Base-by-base conservation (phyloP, 2,888 invertebrate genomes). In the Rhagonycha lutea region DNA sequence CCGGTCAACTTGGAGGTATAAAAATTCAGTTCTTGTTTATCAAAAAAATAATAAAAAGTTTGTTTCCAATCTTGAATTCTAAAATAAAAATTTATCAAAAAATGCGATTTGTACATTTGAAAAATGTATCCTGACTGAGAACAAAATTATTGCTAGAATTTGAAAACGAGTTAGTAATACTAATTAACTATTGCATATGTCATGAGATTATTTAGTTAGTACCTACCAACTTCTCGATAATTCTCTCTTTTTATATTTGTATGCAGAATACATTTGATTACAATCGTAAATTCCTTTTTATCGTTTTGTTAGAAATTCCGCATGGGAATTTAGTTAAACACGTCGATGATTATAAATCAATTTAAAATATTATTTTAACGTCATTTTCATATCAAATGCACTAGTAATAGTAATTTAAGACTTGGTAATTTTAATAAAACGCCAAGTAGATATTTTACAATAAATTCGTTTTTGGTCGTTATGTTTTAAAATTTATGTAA, bases 251-350 rank as follows among this genome's bases (percentile, higher is more conserved):
- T 9, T 32, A 26, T 29, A 26, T 72, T 72, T 72, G 61, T 72
- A 72, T 72, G 72, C 72, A 29, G 68, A 29, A 24, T 68, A 61
- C 72, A 72, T 72, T 65, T 68, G 72, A 18, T 60, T 47, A 62
- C 60, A 60, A 18, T 68, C 72, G 72, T 72, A 68, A 62, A 68
- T 61, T 47, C 68, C 68, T 29, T 72, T 72, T 72, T 72, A 68
- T 68, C 60, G 72, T 61, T 72, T 68, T 68, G 61, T 61, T 26
- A 29, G 68, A 72, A 72, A 67, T 63, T 72, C 24, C 65, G 14
- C 32, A 24, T 47, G 63, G 23, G 47, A 72, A 23, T 23, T 32
- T 24, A 32, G 12, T 65, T 23, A 9, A 63, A 67, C 24, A 24
- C 60, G 14, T 14, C 61, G 26, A 24, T 24, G 63, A 65, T 65